A percentile compares a stretch with the other conserved stretches of the same genome.
These are phyloP conservation scores for Zaprionus ornatus DNA, from an alignment of 1,140 invertebrate genomes.

Conservation along the genomic window DNA sequence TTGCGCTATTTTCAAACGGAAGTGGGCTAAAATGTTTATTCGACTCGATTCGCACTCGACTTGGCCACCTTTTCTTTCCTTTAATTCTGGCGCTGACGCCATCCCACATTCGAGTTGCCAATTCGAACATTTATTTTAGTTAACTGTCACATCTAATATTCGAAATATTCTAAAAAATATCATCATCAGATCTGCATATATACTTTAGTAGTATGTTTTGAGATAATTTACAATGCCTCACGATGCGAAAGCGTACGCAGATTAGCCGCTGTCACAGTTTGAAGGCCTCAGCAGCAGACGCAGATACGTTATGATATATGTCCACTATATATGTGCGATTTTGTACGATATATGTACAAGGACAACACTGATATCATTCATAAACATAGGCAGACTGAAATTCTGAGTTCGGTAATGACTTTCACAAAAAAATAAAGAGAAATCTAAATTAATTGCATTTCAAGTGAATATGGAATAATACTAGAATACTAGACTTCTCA, in stretches of 20 bases:
- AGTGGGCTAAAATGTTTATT: slow-evolving; percentile 69
- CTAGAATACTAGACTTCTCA: background rate
- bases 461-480: slow-evolving; percentile 20
- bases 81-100: slow-evolving; percentile 82
- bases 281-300: background rate
- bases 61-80: slow-evolving; percentile 12
- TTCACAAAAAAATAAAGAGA: slow-evolving; percentile 8
- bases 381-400: slow-evolving; percentile 29
- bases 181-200: slow-evolving; percentile 28
- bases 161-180: slow-evolving; percentile 7
- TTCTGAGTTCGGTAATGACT: slow-evolving; percentile 4
- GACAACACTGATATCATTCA: slow-evolving; percentile 44
- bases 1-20: slow-evolving; percentile 66
- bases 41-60: slow-evolving; percentile 29
- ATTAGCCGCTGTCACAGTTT: slow-evolving; percentile 2
- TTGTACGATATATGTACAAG: slow-evolving; percentile 7
- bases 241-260: background rate
- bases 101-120: slow-evolving; percentile 45
- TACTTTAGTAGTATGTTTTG: slow-evolving; percentile 25
- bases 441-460: slow-evolving; percentile 36
- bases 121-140: slow-evolving; percentile 46
- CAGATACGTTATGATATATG: slow-evolving; percentile 26
- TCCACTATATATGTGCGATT: background rate
- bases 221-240: slow-evolving; percentile 62
- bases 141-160: slow-evolving; percentile 65